These are phyloP conservation scores for Perccottus glenii DNA, from an alignment of 2,113 vertebrate species.

Conservation along the genomic window DNA sequence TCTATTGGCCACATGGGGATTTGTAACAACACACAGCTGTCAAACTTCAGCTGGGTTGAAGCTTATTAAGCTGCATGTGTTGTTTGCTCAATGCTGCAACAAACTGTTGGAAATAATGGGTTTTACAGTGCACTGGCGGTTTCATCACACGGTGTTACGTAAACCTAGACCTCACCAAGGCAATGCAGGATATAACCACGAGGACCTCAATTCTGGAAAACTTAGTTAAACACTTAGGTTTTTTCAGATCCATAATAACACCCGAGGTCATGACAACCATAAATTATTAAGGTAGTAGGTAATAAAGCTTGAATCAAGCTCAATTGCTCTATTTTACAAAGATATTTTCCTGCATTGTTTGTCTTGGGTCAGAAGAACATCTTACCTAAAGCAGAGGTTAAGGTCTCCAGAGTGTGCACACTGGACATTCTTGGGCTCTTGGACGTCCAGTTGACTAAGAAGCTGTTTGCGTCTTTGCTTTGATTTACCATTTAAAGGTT, in stretches of 20 bases:
- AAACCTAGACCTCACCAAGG: not conserved
- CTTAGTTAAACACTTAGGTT: too few relatives aligned
- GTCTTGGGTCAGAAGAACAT: too few relatives aligned
- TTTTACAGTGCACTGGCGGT: not conserved
- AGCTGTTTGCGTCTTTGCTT: constrained; percentile 20
- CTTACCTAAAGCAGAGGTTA: too few relatives aligned
- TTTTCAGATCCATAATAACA: too few relatives aligned
- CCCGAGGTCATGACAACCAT: too few relatives aligned
- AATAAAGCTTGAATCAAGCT: too few relatives aligned
- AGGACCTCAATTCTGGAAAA: not conserved
- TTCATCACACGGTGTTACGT: not conserved
- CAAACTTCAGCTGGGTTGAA: constrained; percentile 1
- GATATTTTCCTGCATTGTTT: too few relatives aligned
- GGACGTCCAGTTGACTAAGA: constrained; percentile 23
- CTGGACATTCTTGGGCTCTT: too few relatives aligned
- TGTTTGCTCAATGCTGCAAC: constrained; percentile 3
- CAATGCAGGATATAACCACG: not conserved
- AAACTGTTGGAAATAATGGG: constrained; percentile 9
- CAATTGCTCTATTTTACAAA: too few relatives aligned
- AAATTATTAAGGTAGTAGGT: too few relatives aligned
- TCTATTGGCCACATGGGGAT: constrained; percentile 10
- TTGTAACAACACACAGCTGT: constrained; percentile 1
- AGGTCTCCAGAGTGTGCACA: too few relatives aligned
- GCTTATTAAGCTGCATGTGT: constrained; percentile 6
- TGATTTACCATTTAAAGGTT: constrained; percentile 48